A percentile compares a stretch with the other conserved stretches of the same genome.
These are phyloP conservation scores for Alcis repandata DNA, from an alignment of 2,888 invertebrate species.

Conservation along the genomic window DNA sequence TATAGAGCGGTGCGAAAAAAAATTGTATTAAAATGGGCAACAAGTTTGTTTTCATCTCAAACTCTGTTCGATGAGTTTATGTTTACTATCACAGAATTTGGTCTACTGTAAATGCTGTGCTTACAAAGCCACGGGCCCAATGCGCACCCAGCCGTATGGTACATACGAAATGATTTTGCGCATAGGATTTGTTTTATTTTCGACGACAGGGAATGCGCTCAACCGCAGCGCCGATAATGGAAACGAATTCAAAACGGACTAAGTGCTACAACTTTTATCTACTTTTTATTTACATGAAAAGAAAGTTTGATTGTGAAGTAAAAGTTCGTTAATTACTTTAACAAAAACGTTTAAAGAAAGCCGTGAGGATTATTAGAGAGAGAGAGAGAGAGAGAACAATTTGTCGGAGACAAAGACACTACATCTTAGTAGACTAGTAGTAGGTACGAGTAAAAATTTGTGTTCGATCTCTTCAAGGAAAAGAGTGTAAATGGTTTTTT, in stretches of 20 bases:
- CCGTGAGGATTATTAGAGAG: not conserved
- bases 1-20: too few relatives aligned
- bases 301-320: slow-evolving; percentile 24
- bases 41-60: too few relatives aligned
- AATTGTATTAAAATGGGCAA: too few relatives aligned
- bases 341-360: not conserved
- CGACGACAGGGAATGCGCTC: slow-evolving; percentile 61
- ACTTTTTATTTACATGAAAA: slow-evolving; percentile 40
- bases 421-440: too few relatives aligned
- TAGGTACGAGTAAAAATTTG: too few relatives aligned
- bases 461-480: too few relatives aligned
- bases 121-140: slow-evolving; percentile 13
- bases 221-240: slow-evolving; percentile 66
- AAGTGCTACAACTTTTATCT: slow-evolving; percentile 45
- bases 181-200: slow-evolving; percentile 71
- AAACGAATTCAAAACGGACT: slow-evolving; percentile 56
- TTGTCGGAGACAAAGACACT: too few relatives aligned
- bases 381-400: not conserved
- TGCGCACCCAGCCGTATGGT: slow-evolving; percentile 52
- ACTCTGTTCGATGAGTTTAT: too few relatives aligned
- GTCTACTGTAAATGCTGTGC: slow-evolving; percentile 3
- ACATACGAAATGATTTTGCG: slow-evolving; percentile 65
- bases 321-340: slow-evolving; percentile 38
- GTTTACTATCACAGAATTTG: too few relatives aligned
- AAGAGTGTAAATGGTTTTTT: too few relatives aligned